These are phyloP conservation scores for Xerus inauris DNA, from an alignment of 2,113 vertebrate genomes.

Conservation along the genomic window DNA sequence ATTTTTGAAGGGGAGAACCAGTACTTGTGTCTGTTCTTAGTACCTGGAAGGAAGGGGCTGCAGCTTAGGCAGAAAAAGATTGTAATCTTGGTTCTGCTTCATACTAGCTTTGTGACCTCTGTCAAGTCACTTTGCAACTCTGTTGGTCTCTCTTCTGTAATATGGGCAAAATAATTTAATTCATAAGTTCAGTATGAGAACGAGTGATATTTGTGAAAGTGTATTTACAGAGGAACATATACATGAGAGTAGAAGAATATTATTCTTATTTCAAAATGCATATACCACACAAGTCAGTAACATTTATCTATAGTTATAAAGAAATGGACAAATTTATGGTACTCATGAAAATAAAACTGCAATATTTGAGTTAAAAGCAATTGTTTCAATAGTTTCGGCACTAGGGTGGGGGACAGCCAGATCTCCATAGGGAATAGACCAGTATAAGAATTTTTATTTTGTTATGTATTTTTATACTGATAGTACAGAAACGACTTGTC, in stretches of 20 bases:
- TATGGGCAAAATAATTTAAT: neutral
- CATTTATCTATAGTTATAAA: neutral
- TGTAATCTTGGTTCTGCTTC: neutral
- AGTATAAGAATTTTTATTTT: slow-evolving; percentile 28
- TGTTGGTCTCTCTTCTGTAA: neutral
- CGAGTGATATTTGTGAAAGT: neutral
- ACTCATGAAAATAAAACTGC: neutral
- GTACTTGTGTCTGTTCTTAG: neutral
- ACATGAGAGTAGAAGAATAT: neutral
- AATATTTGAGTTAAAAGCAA: slow-evolving; percentile 31
- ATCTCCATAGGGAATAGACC: neutral
- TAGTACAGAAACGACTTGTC: neutral
- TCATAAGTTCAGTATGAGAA: neutral
- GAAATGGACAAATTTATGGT: neutral
- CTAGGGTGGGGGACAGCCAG: too few relatives aligned
- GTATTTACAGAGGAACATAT: slow-evolving; percentile 1
- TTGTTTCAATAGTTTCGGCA: accelerated
- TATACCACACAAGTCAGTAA: neutral
- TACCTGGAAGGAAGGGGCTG: neutral
- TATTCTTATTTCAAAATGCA: neutral
- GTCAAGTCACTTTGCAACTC: neutral
- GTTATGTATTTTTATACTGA: neutral
- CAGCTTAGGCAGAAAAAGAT: neutral
- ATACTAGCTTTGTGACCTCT: neutral
- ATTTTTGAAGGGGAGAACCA: neutral